phyloP scores from a whole-genome alignment of 2,113 vertebrate genomes.

The Aegotheles bennettii region DNA sequence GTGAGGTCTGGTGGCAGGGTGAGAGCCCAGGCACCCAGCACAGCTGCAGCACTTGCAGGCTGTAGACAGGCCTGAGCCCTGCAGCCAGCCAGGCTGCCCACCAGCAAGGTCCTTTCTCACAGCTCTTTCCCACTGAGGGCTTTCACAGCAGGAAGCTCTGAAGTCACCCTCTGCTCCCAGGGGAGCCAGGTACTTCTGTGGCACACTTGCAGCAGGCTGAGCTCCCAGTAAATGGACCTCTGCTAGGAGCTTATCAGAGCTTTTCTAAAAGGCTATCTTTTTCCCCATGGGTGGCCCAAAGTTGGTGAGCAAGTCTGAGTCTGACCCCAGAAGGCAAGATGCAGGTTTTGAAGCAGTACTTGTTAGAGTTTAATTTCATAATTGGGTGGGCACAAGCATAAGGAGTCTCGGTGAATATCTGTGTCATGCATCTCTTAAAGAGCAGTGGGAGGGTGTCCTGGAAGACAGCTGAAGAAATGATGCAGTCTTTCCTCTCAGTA shows the following conservation, averaged over 20 bases:
- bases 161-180: background rate
- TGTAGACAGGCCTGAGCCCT: background rate
- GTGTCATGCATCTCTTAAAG: background rate
- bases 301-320: background rate
- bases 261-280: background rate
- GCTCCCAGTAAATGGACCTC: background rate
- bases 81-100: background rate
- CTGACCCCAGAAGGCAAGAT: background rate
- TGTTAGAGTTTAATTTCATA: background rate
- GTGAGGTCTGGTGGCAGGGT: background rate
- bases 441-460: background rate
- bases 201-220: background rate
- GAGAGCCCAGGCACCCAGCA: too few species aligned
- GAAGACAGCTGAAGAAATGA: background rate
- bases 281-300: background rate
- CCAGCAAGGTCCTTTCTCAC: background rate
- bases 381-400: background rate
- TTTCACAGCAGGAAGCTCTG: background rate
- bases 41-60: background rate
- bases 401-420: background rate
- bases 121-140: background rate
- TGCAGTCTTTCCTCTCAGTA: background rate
- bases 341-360: background rate
- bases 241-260: background rate
- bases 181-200: background rate